Percentiles rank a stretch among this genome's conserved stretches.
Evolutionary conservation across 2,888 invertebrate genomes (phyloP).

Genomic region (Coleophora deauratella): DNA sequence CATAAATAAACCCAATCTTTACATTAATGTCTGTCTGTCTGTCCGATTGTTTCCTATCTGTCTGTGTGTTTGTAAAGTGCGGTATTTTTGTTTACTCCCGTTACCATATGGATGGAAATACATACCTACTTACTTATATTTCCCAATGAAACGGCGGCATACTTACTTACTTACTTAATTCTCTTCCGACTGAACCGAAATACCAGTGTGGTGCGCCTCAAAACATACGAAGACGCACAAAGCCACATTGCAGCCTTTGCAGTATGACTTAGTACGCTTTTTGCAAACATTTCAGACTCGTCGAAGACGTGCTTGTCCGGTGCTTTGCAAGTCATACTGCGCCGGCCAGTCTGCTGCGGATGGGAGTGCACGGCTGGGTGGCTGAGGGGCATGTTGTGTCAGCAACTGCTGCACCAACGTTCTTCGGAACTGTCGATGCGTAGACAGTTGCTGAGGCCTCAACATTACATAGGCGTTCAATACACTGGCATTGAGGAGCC

Average conservation of each 20-base stretch:
- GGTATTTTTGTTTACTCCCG: too few relatives aligned
- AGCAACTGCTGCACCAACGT: neutral
- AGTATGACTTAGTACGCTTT: neutral
- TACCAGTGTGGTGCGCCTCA: neutral
- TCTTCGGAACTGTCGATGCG: neutral
- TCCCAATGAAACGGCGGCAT: too few relatives aligned
- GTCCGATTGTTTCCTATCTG: too few relatives aligned
- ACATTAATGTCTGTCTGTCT: too few relatives aligned
- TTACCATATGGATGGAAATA: too few relatives aligned
- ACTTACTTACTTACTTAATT: too few relatives aligned
- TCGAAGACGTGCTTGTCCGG: neutral
- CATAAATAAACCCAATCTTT: too few relatives aligned
- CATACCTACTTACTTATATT: too few relatives aligned
- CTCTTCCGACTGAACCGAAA: too few relatives aligned
- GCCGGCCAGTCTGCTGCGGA: neutral
- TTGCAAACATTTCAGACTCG: neutral
- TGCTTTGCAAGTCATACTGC: neutral
- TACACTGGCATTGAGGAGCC: conserved; percentile 8
- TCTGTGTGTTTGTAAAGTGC: too few relatives aligned
- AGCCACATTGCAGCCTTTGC: neutral
- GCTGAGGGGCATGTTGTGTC: neutral
- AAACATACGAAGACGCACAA: neutral
- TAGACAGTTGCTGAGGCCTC: neutral
- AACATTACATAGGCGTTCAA: conserved; percentile 6
- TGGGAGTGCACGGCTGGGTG: neutral